phyloP scores from a whole-genome alignment of 2,888 invertebrate species.

The Hylaea fasciaria region DNA sequence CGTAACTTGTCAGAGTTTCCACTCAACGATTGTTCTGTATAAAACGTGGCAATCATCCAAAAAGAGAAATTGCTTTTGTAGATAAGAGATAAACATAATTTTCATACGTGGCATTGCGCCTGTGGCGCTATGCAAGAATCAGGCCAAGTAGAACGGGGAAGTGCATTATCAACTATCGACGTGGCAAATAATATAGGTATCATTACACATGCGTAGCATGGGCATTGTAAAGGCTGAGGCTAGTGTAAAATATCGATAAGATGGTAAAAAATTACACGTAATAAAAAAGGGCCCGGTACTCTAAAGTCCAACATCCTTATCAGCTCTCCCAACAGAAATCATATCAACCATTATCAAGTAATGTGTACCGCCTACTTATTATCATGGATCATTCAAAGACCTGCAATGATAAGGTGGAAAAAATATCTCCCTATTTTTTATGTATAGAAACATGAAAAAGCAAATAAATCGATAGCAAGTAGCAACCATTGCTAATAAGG shows the following conservation, averaged over 20 bases:
- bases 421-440: slow-evolving; percentile 13
- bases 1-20: slow-evolving; percentile 52
- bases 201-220: too few relatives aligned
- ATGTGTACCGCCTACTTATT: slow-evolving; percentile 29
- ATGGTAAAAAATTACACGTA: background rate
- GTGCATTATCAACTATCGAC: too few relatives aligned
- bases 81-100: slow-evolving; percentile 3
- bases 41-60: slow-evolving; percentile 19
- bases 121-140: background rate
- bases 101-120: background rate
- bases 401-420: slow-evolving; percentile 33
- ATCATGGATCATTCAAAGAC: slow-evolving; percentile 45
- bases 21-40: slow-evolving; percentile 26
- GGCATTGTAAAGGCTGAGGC: too few relatives aligned
- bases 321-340: slow-evolving; percentile 49
- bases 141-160: background rate
- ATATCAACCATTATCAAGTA: slow-evolving; percentile 45
- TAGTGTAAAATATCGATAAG: background rate
- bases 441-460: background rate
- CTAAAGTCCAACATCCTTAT: slow-evolving; percentile 27
- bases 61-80: slow-evolving; percentile 18
- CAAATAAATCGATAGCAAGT: too few relatives aligned
- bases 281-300: slow-evolving; percentile 12
- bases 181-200: too few relatives aligned
- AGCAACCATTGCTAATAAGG: too few relatives aligned